Conservation (phyloP, 2,888 invertebrate genomes). For the Augiades crinisus region DNA sequence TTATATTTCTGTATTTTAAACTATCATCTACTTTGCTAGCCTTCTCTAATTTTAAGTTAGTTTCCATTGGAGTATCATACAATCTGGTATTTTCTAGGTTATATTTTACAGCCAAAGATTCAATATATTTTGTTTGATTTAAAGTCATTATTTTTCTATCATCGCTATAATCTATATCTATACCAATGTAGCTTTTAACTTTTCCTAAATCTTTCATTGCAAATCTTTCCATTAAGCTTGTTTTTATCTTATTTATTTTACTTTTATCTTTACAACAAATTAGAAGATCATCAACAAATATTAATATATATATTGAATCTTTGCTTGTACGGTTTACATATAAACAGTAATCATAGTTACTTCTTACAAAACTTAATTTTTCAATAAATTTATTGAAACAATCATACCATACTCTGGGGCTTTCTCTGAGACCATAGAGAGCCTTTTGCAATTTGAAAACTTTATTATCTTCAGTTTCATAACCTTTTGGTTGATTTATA, state of each 20-base stretch:
- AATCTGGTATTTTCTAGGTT: slow-evolving; percentile 23
- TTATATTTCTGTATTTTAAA: slow-evolving; percentile 40
- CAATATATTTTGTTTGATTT: slow-evolving; percentile 28
- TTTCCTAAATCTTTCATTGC: slow-evolving; percentile 43
- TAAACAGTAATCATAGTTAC: slow-evolving; percentile 36
- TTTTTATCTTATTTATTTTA: slow-evolving; percentile 34
- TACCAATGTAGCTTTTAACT: slow-evolving; percentile 43
- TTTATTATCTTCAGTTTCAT: slow-evolving; percentile 36
- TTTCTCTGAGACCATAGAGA: slow-evolving; percentile 38
- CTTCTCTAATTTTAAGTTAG: slow-evolving; percentile 34
- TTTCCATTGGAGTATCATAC: slow-evolving; percentile 32
- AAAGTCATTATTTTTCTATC: slow-evolving; percentile 24
- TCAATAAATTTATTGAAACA: slow-evolving; percentile 31
- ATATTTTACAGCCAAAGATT: slow-evolving; percentile 27
- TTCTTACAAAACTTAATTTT: slow-evolving; percentile 32
- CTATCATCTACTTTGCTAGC: slow-evolving; percentile 31
- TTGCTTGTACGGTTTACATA: slow-evolving; percentile 32
- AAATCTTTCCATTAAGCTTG: slow-evolving; percentile 34
- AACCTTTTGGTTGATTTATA: slow-evolving; percentile 41
- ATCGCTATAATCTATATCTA: slow-evolving; percentile 42
- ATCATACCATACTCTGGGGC: slow-evolving; percentile 37
- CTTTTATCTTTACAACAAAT: slow-evolving; percentile 39
- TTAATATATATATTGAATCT: slow-evolving; percentile 34
- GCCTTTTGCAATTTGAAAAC: slow-evolving; percentile 42
- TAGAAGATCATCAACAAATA: slow-evolving; percentile 38